Evolutionary conservation across 2,888 invertebrate genomes (phyloP), one percentile per base, ranked within the genome.

Genomic region (Ochropleura leucogaster): DNA sequence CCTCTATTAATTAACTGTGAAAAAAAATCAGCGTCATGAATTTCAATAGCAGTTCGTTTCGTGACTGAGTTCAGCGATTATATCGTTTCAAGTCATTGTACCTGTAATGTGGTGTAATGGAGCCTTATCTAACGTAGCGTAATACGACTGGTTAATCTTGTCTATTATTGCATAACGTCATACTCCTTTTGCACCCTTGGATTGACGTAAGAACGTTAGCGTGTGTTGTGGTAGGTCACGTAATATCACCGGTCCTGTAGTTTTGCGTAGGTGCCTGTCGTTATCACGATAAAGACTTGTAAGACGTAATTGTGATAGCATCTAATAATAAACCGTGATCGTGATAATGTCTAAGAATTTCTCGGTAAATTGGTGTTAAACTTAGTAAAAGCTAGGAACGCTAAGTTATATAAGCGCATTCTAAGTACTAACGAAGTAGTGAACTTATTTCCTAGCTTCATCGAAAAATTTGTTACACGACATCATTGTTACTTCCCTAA

Each of bases 91-190:
- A 80, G 67, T 83, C 55, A 86, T 71, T 76, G 70, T 77, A 82
- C 73, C 79, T 82, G 84, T 86, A 85, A 79, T 68, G 89, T 92
- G 90, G 88, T 91, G 92, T 91, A 93, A 94, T 91, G 86, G 70
- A 89, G 83, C 90, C 91, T 94, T 94, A 94, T 90, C 92, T 93
- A 94, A 94, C 90, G 79, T 86, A 89, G 91, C 92, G 93, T 92
- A 93, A 94, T 89, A 88, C 76, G 85, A 87, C 86, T 84, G 75
- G 84, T 87, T 86, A 85, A 89, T 87, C 83, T 87, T 78, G 83
- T 76, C 49, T 47, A 79, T 74, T 66, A 82, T 88, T 86, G 65
- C 83, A 78, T 88, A 89, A 88, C 84, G 80, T 85, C 82, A 79
- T 76, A 83, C 74, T 77, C 78, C 86, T 83, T 78, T 63, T 85